Conservation (phyloP, 2,797 vertebrate species). For the Microchirus variegatus region DNA sequence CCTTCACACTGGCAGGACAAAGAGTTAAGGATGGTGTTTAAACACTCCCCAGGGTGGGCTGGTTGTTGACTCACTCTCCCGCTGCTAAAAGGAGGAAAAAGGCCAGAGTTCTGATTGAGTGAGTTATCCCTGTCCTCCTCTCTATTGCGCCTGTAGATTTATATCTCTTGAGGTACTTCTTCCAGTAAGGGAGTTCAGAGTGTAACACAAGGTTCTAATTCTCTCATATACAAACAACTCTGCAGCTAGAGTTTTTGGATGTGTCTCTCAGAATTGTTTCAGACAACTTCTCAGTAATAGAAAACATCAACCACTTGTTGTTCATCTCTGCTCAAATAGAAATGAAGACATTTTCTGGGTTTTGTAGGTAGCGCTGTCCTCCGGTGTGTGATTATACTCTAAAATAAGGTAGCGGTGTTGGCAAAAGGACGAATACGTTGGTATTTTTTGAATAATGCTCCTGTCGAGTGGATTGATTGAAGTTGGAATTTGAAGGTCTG, state of each 20-base stretch:
- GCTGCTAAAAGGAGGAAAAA: constrained; percentile 37
- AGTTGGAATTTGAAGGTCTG: background rate
- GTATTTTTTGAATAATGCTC: constrained; percentile 3
- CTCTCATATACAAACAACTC: constrained; percentile 8
- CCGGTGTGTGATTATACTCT: background rate
- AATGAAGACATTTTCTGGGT: background rate
- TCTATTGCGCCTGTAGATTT: constrained; percentile 9
- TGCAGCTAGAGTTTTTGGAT: constrained; percentile 1
- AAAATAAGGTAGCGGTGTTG: background rate
- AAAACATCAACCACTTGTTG: background rate
- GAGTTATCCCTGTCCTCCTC: constrained; percentile 19
- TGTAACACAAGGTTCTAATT: background rate
- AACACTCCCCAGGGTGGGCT: constrained; percentile 45
- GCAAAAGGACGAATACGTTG: background rate
- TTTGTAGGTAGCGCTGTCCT: background rate
- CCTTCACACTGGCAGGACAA: constrained; percentile 50
- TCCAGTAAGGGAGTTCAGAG: background rate
- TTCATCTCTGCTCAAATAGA: background rate
- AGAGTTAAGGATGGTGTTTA: constrained; percentile 50
- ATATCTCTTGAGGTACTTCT: constrained; percentile 5
- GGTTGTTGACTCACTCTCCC: constrained; percentile 32
- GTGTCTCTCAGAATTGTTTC: background rate
- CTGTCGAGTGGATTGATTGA: background rate
- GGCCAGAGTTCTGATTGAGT: constrained; percentile 25
- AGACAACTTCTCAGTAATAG: background rate